Evolutionary conservation across 2,113 vertebrate genomes (phyloP).

Genomic region (Mesembrinibis cayennensis): DNA sequence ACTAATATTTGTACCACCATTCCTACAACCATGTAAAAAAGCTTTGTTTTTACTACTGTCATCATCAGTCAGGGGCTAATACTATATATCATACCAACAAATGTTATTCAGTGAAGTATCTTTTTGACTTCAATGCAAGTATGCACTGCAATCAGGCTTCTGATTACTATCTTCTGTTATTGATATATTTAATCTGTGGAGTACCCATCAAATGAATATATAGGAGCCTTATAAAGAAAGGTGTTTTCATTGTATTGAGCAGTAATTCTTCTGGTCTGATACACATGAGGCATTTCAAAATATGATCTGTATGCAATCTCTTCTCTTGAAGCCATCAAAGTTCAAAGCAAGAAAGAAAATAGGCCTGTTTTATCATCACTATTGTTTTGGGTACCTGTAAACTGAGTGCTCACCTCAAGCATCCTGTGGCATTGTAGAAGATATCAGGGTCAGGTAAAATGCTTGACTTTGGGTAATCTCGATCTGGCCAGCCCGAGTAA

Average conservation of each 20-base stretch:
- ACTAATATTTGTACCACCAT: neutral
- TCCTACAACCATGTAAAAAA: neutral
- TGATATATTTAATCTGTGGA: neutral
- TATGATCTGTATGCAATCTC: neutral
- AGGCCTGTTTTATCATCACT: neutral
- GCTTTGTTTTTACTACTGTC: neutral
- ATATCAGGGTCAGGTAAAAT: constrained; percentile 82
- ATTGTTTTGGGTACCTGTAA: neutral
- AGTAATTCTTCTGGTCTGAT: neutral
- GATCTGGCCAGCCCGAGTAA: constrained; percentile 87
- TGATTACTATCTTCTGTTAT: neutral
- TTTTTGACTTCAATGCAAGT: neutral
- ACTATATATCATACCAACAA: neutral
- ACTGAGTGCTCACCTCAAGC: constrained; percentile 79
- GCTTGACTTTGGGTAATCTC: constrained; percentile 89
- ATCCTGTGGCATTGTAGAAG: constrained; percentile 91
- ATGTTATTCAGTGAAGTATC: neutral
- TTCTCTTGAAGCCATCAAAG: neutral
- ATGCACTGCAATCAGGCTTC: neutral
- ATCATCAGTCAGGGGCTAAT: neutral
- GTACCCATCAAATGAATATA: neutral
- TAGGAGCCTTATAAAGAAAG: neutral
- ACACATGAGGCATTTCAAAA: neutral
- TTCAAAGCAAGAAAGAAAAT: neutral
- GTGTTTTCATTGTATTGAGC: neutral